Evolutionary conservation across 2,113 vertebrate genomes (phyloP).

Genomic region (Tinamus guttatus): DNA sequence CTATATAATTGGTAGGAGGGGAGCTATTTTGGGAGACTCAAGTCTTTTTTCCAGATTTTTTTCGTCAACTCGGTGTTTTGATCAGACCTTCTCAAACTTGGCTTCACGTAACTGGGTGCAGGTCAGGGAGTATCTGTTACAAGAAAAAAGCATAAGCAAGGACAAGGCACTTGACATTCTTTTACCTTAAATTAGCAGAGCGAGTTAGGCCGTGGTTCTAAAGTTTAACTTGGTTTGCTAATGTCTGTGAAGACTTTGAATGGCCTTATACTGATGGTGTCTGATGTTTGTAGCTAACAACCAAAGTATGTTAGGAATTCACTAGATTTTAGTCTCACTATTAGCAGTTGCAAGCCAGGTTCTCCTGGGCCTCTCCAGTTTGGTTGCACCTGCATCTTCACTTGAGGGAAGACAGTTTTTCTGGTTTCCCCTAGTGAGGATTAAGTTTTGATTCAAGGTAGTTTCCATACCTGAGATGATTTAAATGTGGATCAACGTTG

Average conservation of each 20-base stretch:
- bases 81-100: not conserved
- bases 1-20: not conserved
- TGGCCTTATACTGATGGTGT: not conserved
- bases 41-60: not conserved
- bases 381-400: not conserved
- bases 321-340: accelerated
- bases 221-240: not conserved
- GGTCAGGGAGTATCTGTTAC: not conserved
- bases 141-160: not conserved
- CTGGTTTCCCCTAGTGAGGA: not conserved
- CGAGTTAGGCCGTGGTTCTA: not conserved
- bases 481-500: not conserved
- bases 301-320: not conserved
- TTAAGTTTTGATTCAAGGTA: not conserved
- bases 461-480: not conserved
- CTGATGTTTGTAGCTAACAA: not conserved
- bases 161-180: not conserved
- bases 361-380: not conserved
- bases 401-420: not conserved
- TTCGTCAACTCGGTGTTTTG: not conserved
- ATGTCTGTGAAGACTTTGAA: not conserved
- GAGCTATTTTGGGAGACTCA: not conserved
- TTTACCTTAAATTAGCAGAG: not conserved
- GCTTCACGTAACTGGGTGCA: not conserved
- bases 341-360: accelerated